phyloP scores from a whole-genome alignment of 2,888 invertebrate genomes.

The Cantharis flavilabris region DNA sequence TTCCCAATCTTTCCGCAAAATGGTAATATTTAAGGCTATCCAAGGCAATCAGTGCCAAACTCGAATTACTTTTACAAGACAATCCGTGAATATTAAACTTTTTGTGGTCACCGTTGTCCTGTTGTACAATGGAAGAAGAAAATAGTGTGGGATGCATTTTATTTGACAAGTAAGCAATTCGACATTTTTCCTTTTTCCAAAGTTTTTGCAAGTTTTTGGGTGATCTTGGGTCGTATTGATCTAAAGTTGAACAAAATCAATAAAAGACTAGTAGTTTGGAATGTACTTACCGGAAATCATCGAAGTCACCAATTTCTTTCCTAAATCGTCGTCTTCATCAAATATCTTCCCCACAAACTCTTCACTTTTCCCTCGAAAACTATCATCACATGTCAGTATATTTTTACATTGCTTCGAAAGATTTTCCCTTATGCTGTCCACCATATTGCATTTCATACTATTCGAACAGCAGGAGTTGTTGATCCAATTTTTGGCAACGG shows the following conservation, averaged over 20 bases:
- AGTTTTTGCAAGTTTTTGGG: slow-evolving; percentile 56
- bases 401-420: slow-evolving; percentile 9
- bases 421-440: slow-evolving; percentile 5
- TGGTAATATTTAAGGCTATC: slow-evolving; percentile 74
- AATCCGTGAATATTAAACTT: slow-evolving; percentile 53
- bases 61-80: slow-evolving; percentile 62
- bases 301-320: not conserved
- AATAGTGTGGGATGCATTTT: slow-evolving; percentile 33
- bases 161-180: slow-evolving; percentile 16
- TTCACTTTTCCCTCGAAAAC: not conserved
- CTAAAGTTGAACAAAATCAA: slow-evolving; percentile 17
- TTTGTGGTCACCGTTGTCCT: slow-evolving; percentile 45
- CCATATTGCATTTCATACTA: slow-evolving; percentile 14
- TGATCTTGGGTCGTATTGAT: slow-evolving; percentile 58
- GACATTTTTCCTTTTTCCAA: slow-evolving; percentile 42
- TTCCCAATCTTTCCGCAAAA: slow-evolving; percentile 76
- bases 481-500: slow-evolving; percentile 29
- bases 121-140: slow-evolving; percentile 41
- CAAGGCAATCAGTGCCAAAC: slow-evolving; percentile 69
- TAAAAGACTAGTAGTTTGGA: not conserved
- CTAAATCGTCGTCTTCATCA: not conserved
- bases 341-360: not conserved
- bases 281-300: slow-evolving; percentile 1
- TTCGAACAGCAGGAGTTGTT: slow-evolving; percentile 30
- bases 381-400: not conserved